Base-by-base conservation (phyloP, 2,113 vertebrate species). In the Rhagologus leucostigma region DNA sequence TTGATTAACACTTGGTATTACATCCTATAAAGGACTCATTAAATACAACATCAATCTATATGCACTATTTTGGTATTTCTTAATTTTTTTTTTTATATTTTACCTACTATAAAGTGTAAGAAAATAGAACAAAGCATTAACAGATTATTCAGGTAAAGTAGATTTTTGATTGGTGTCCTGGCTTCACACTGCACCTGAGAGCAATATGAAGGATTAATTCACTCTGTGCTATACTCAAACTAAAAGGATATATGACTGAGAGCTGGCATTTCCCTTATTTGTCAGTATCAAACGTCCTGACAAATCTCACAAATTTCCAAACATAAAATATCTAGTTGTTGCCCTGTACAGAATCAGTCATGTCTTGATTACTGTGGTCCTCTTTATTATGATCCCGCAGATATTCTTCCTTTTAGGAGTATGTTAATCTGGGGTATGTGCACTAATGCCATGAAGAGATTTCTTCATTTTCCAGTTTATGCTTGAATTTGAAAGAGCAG, bases 1-100 rank as follows among this genome's bases (percentile, higher is more conserved):
- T 98, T 98, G 99, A 99, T 99, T 99, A 99, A 99, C 98, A 99
- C 98, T 98, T 98, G 98, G 97, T 98, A 99, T 98, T 98, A 98
- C 98, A 97, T 97, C 97, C 98, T 98, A 98, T 98, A 99, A 99
- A 98, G 98, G 97, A 97, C 98, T 98, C 98, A 98, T 98, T 99
- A 99, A 98, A 97, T 97, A 97, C 92, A 95, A 98, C 98, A 98
- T 98, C 98, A 98, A 98, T 98, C 97, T 98, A 97, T 98, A 81
- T 17, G 47, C 57, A 96, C 95, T 97, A 98, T 96, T 98, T 97
- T 87, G 11, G 9, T 78, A 91, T 86, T 91, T 84, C 64, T 89
- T 95, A 91, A 71, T 33, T 56, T 47, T 89, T 92, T 87, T 46
- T 42, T 5, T 71, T 32, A 13, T 55, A n/a, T 53, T 79, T 56